These are phyloP conservation scores for Ariolimax columbianus DNA, from an alignment of 2,888 invertebrate genomes.

Conservation along the genomic window DNA sequence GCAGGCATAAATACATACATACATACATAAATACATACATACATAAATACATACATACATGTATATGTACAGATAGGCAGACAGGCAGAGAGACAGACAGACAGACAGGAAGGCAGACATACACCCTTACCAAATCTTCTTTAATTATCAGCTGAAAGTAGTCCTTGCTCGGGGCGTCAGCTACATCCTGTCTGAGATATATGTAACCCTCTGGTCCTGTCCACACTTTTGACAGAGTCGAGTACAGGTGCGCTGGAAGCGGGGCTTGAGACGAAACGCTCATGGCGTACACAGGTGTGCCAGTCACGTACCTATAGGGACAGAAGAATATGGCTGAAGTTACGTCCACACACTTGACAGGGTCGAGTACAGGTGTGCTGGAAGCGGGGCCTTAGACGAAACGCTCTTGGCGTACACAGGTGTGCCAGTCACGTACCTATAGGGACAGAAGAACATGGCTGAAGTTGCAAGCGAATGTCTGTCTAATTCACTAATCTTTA, in stretches of 20 bases:
- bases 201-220: not conserved
- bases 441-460: too few relatives aligned
- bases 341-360: not conserved
- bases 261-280: too few relatives aligned
- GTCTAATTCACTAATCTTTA: too few relatives aligned
- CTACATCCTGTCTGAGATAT: conserved; percentile 2
- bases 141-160: conserved; percentile 14
- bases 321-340: not conserved
- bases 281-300: not conserved
- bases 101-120: not conserved
- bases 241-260: not conserved
- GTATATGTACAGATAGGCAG: too few relatives aligned
- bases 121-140: not conserved
- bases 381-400: not conserved
- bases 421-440: too few relatives aligned
- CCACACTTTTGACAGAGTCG: not conserved
- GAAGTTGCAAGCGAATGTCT: too few relatives aligned
- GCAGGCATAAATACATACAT: too few relatives aligned
- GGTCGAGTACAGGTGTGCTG: not conserved
- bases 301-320: not conserved
- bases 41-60: too few relatives aligned
- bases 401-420: not conserved
- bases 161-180: conserved; percentile 31
- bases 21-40: too few relatives aligned
- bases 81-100: not conserved